Evolutionary conservation across 2,888 invertebrate genomes (phyloP).

Genomic region (Oxyscelio sp.): DNA sequence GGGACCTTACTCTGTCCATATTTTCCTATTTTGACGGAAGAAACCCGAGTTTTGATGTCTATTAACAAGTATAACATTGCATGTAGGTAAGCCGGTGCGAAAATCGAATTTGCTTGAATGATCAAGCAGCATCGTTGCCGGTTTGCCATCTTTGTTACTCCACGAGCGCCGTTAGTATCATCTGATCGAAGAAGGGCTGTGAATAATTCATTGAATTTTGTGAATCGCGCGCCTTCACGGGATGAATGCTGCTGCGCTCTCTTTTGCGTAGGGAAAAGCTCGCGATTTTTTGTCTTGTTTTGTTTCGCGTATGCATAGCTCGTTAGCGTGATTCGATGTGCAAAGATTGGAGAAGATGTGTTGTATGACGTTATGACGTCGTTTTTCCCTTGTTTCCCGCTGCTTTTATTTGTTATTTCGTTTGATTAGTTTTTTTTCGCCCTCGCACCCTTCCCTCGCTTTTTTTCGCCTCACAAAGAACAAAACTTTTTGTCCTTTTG

Average conservation of each 20-base stretch:
- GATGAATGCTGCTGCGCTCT: constrained; percentile 65
- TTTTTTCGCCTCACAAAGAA: constrained; percentile 33
- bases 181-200: constrained; percentile 61
- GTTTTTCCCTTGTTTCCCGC: constrained; percentile 13
- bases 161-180: constrained; percentile 35
- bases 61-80: constrained; percentile 23
- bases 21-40: no score
- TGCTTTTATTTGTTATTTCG: constrained; percentile 53
- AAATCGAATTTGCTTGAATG: constrained; percentile 19
- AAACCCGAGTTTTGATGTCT: no score
- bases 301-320: constrained; percentile 71
- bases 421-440: constrained; percentile 50
- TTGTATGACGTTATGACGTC: constrained; percentile 45
- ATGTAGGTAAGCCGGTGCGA: constrained; percentile 2
- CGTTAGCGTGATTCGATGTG: constrained; percentile 69
- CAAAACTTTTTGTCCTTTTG: constrained; percentile 32
- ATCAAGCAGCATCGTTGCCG: constrained; percentile 44
- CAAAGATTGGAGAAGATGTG: constrained; percentile 60
- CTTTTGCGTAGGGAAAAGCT: constrained; percentile 61
- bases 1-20: no score
- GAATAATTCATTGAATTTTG: constrained; percentile 71
- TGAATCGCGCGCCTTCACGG: constrained; percentile 45
- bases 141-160: background rate
- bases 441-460: no score
- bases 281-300: constrained; percentile 53